phyloP scores from a whole-genome alignment of 2,888 invertebrate genomes.

The Pyrrhia umbra region DNA sequence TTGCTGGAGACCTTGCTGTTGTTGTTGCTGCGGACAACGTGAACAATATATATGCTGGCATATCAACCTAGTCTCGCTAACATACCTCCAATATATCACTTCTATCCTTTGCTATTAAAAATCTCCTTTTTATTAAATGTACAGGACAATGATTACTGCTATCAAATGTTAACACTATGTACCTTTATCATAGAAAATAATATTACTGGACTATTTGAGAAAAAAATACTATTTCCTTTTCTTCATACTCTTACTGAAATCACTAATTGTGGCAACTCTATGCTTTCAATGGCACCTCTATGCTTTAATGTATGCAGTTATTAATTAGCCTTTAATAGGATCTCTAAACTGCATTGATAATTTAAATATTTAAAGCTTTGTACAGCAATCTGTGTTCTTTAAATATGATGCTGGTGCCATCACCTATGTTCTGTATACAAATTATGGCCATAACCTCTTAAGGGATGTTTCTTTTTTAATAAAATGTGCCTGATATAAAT shows the following conservation, averaged over 20 bases:
- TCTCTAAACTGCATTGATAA: not conserved
- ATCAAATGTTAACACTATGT: no score
- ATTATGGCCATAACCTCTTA: not conserved
- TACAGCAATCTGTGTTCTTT: not conserved
- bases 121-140: no score
- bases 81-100: not conserved
- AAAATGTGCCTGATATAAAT: not conserved
- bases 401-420: not conserved
- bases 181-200: no score
- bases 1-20: slow-evolving; percentile 97
- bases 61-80: slow-evolving; percentile 19
- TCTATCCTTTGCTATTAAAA: not conserved
- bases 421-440: not conserved
- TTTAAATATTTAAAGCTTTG: not conserved
- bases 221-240: no score
- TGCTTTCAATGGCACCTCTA: no score
- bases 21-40: slow-evolving; percentile 94
- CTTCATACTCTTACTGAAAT: no score
- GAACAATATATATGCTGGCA: slow-evolving; percentile 69
- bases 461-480: not conserved
- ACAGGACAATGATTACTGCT: no score
- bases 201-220: no score
- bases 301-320: not conserved
- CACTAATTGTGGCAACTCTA: no score
- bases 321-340: not conserved